Conservation (phyloP, 2,797 vertebrate species). For the Xenopus petersii region DNA sequence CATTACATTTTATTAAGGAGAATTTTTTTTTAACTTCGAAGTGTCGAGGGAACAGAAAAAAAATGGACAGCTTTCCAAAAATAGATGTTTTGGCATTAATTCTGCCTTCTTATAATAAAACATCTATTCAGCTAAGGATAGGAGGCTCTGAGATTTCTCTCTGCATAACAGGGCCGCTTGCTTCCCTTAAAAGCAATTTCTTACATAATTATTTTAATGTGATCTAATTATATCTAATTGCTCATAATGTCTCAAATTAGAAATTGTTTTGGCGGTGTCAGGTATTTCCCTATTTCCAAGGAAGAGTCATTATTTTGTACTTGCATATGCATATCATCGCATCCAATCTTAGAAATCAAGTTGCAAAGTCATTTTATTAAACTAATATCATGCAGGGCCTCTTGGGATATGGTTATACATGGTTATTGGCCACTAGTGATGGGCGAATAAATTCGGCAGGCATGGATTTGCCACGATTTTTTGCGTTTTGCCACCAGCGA, state of each 20-base stretch:
- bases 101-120: not conserved
- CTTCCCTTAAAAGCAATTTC: conserved; percentile 9
- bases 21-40: not conserved
- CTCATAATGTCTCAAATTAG: not conserved
- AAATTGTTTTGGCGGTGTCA: too few species aligned
- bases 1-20: conserved; percentile 24
- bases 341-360: too few species aligned
- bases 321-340: too few species aligned
- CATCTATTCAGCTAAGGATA: conserved; percentile 20
- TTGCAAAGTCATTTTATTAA: too few species aligned
- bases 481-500: too few species aligned
- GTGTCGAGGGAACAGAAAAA: not conserved
- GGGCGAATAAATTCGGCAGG: too few species aligned
- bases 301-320: too few species aligned
- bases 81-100: conserved; percentile 10
- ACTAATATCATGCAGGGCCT: too few species aligned
- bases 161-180: not conserved
- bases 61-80: conserved; percentile 20
- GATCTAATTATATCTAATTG: not conserved
- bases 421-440: too few species aligned
- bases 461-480: too few species aligned
- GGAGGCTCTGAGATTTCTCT: conserved; percentile 11
- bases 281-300: too few species aligned
- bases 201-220: not conserved
- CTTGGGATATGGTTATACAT: too few species aligned